phyloP scores from a whole-genome alignment of 2,888 invertebrate genomes.

The Watsonalla binaria region DNA sequence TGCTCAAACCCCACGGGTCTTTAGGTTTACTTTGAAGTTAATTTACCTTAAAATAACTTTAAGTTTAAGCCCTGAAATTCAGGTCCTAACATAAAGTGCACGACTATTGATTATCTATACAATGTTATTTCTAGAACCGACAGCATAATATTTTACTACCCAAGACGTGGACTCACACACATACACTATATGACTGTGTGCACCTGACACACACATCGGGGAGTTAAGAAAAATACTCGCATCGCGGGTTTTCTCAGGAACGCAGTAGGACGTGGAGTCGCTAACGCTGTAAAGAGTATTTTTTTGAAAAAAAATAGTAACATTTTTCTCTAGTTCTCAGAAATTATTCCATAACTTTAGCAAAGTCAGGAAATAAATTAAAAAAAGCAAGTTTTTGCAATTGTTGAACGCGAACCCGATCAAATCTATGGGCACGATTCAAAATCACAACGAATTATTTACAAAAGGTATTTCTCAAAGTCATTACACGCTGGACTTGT shows the following conservation, averaged over 20 bases:
- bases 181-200: constrained; percentile 21
- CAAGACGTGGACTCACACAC: constrained; percentile 50
- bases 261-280: constrained; percentile 34
- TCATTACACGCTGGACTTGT: no score
- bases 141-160: constrained; percentile 79
- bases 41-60: background rate
- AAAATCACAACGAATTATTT: no score
- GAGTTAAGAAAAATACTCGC: constrained; percentile 72
- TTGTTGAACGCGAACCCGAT: no score
- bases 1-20: no score
- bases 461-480: no score
- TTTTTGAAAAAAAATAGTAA: background rate
- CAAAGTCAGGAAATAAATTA: no score
- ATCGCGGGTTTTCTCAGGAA: constrained; percentile 68
- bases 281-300: background rate
- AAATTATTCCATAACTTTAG: no score
- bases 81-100: constrained; percentile 57
- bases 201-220: constrained; percentile 18
- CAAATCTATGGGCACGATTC: no score
- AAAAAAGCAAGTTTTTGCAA: no score
- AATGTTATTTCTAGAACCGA: constrained; percentile 77
- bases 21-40: no score
- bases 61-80: constrained; percentile 22
- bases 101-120: constrained; percentile 78
- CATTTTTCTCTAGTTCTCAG: constrained; percentile 5